A percentile compares a stretch with the other conserved stretches of the same genome.
These are phyloP conservation scores for Tyto alba DNA, from an alignment of 2,113 vertebrate genomes.

Conservation along the genomic window DNA sequence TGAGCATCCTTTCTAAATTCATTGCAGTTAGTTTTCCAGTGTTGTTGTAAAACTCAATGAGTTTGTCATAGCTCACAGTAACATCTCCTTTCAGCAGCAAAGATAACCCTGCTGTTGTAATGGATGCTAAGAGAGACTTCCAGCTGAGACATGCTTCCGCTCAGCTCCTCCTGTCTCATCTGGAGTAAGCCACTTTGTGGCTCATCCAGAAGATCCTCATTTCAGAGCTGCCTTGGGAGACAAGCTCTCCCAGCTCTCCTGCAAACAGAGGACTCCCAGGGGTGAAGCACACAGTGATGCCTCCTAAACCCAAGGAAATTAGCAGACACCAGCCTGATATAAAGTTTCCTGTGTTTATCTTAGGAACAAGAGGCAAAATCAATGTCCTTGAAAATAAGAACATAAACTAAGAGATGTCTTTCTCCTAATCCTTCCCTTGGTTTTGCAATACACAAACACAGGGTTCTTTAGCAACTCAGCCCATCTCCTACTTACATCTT, in stretches of 20 bases:
- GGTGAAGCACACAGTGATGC: background rate
- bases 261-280: background rate
- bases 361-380: background rate
- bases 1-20: conserved; percentile 13
- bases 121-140: conserved; percentile 46
- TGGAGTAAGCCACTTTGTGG: conserved; percentile 9
- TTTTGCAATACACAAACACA: background rate
- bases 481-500: background rate
- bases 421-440: background rate
- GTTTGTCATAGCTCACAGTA: conserved; percentile 51
- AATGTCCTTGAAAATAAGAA: background rate
- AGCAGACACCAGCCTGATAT: background rate
- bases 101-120: conserved; percentile 53
- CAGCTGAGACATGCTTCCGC: conserved; percentile 15
- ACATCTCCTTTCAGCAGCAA: conserved; percentile 26
- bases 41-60: conserved; percentile 44
- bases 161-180: conserved; percentile 40
- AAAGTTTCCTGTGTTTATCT: background rate
- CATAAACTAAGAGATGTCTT: background rate
- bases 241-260: background rate
- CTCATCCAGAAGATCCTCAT: conserved; percentile 10
- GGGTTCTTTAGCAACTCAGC: background rate
- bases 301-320: background rate
- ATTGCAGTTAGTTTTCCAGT: background rate
- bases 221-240: background rate